These are phyloP conservation scores for Dasypogon diadema DNA, from an alignment of 2,888 invertebrate species.

Conservation along the genomic window DNA sequence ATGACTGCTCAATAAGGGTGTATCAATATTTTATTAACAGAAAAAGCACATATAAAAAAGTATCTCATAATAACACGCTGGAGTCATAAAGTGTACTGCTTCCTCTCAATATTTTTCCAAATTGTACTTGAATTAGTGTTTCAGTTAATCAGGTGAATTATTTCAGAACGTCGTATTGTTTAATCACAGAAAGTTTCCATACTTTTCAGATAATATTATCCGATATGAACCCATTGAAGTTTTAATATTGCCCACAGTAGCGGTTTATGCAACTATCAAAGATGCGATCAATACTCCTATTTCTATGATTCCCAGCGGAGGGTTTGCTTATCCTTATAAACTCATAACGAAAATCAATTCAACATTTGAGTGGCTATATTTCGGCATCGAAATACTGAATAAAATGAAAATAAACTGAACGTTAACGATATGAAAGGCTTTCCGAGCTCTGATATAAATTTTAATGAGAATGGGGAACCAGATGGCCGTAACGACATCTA, in stretches of 20 bases:
- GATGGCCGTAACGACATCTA: constrained; percentile 30
- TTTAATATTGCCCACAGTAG: not conserved
- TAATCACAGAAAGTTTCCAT: too few relatives aligned
- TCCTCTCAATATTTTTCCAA: too few relatives aligned
- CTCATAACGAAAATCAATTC: constrained; percentile 38
- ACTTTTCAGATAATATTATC: not conserved
- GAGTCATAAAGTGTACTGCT: too few relatives aligned
- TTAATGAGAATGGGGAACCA: constrained; percentile 24
- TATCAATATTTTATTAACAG: too few relatives aligned
- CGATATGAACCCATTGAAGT: not conserved
- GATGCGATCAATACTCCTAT: not conserved
- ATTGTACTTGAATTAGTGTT: too few relatives aligned
- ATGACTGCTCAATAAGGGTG: too few relatives aligned
- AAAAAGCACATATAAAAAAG: too few relatives aligned
- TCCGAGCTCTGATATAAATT: constrained; percentile 23
- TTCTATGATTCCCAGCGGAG: not conserved
- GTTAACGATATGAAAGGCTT: constrained; percentile 22
- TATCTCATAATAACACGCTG: too few relatives aligned
- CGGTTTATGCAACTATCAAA: not conserved
- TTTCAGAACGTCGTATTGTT: too few relatives aligned
- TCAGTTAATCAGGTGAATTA: too few relatives aligned
- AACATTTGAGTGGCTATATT: not conserved
- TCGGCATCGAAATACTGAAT: constrained; percentile 25
- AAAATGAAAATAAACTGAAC: constrained; percentile 34
- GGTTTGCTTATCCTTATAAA: constrained; percentile 20